A percentile compares a stretch with the other conserved stretches of the same genome.
Evolutionary conservation across 2,113 vertebrate genomes (phyloP).

Genomic region (Triplophysa rosa): DNA sequence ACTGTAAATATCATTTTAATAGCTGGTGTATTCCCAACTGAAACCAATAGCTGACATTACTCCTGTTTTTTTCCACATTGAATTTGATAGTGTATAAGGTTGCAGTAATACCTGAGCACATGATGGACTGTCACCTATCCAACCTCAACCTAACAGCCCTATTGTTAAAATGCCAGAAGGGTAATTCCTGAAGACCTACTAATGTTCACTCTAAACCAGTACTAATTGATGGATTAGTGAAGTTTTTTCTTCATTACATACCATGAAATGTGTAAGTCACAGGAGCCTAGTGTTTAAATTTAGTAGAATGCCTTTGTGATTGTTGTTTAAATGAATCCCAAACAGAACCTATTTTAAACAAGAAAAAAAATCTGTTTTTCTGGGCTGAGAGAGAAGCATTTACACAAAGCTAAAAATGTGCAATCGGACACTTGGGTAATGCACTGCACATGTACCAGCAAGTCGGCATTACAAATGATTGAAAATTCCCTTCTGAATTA

Average conservation of each 20-base stretch:
- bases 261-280: neutral
- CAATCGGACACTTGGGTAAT: slow-evolving; percentile 23
- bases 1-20: slow-evolving; percentile 2
- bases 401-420: slow-evolving; percentile 20
- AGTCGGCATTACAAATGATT: slow-evolving; percentile 5
- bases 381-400: neutral
- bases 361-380: neutral
- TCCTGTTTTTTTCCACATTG: neutral
- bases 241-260: neutral
- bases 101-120: neutral
- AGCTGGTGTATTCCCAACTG: slow-evolving; percentile 5
- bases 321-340: neutral
- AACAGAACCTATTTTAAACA: neutral
- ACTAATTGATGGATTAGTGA: neutral
- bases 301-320: neutral
- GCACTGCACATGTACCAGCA: slow-evolving; percentile 28
- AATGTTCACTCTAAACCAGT: neutral
- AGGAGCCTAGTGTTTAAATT: neutral
- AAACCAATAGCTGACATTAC: slow-evolving; percentile 16
- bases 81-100: neutral
- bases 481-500: slow-evolving; percentile 31
- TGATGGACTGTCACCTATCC: neutral
- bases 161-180: slow-evolving; percentile 21
- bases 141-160: neutral
- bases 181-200: neutral